These are phyloP conservation scores for Ectropis grisescens DNA, from an alignment of 1,140 invertebrate species.

Conservation along the genomic window DNA sequence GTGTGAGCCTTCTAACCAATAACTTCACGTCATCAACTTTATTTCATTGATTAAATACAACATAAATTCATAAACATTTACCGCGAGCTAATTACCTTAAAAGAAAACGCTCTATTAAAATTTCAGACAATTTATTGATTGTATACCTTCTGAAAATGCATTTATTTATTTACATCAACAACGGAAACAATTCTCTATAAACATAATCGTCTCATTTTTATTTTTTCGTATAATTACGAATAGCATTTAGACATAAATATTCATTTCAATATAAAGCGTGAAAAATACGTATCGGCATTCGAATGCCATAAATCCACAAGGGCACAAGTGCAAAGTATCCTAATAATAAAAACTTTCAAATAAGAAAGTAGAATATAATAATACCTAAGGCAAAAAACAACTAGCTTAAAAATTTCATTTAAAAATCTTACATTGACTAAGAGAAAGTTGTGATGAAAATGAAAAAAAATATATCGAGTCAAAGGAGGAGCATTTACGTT, in stretches of 20 bases:
- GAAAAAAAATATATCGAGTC: conserved; percentile 57
- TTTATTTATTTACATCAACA: conserved; percentile 62
- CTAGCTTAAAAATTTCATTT: conserved; percentile 60
- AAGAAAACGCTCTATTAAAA: conserved; percentile 55
- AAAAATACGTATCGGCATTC: conserved; percentile 54
- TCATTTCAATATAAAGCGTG: conserved; percentile 47
- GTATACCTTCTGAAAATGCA: conserved; percentile 65
- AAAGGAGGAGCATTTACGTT: conserved; percentile 55
- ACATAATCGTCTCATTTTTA: conserved; percentile 47
- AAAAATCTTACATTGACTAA: conserved; percentile 67
- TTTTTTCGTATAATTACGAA: conserved; percentile 48
- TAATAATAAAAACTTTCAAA: conserved; percentile 60
- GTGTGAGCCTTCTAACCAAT: conserved; percentile 64
- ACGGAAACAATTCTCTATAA: conserved; percentile 62
- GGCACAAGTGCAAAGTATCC: conserved; percentile 66
- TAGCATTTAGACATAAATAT: conserved; percentile 43
- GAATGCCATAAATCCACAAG: conserved; percentile 62
- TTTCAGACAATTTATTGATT: conserved; percentile 68
- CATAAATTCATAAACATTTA: conserved; percentile 13
- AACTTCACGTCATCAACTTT: conserved; percentile 66
- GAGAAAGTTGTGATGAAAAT: conserved; percentile 66
- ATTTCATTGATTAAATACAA: conserved; percentile 27
- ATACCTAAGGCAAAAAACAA: conserved; percentile 62
- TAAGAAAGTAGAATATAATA: conserved; percentile 58
- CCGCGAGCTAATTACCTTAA: conserved; percentile 37